Evolutionary conservation across 2,113 vertebrate species (phyloP).

Genomic region (Australoheros scitulus): DNA sequence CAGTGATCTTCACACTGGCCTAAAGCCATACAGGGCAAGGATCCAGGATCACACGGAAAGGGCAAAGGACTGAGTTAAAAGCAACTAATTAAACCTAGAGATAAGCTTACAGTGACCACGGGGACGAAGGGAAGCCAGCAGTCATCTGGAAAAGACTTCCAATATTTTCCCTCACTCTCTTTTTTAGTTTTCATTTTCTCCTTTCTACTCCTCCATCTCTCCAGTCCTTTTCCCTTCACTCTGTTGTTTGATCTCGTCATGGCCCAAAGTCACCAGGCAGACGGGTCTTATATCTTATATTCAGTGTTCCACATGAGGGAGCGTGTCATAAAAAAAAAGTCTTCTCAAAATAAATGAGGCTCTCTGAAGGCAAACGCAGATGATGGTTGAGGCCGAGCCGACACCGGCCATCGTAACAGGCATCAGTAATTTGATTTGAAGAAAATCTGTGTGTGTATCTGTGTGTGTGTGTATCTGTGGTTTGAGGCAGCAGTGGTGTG

Average conservation of each 20-base stretch:
- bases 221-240: neutral
- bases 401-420: slow-evolving; percentile 14
- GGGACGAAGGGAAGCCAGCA: slow-evolving; percentile 19
- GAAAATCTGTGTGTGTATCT: slow-evolving; percentile 15
- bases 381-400: neutral
- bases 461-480: neutral
- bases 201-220: slow-evolving; percentile 20
- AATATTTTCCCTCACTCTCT: slow-evolving; percentile 12
- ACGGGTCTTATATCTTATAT: slow-evolving; percentile 55
- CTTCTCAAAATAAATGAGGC: slow-evolving; percentile 63
- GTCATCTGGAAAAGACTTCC: slow-evolving; percentile 9
- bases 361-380: slow-evolving; percentile 43
- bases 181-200: slow-evolving; percentile 1
- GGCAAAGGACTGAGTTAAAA: slow-evolving; percentile 36
- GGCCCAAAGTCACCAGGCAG: slow-evolving; percentile 42
- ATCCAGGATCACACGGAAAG: slow-evolving; percentile 27
- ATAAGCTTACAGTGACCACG: slow-evolving; percentile 16
- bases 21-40: neutral
- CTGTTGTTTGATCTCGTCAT: slow-evolving; percentile 49
- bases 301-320: slow-evolving; percentile 64
- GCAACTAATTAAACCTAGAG: slow-evolving; percentile 59
- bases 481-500: neutral
- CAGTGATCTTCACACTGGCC: slow-evolving; percentile 5
- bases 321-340: slow-evolving; percentile 24
- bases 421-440: slow-evolving; percentile 36